A percentile compares a stretch with the other conserved stretches of the same genome.
These are phyloP conservation scores for Falco rusticolus DNA, from an alignment of 2,797 vertebrate genomes.

Conservation along the genomic window DNA sequence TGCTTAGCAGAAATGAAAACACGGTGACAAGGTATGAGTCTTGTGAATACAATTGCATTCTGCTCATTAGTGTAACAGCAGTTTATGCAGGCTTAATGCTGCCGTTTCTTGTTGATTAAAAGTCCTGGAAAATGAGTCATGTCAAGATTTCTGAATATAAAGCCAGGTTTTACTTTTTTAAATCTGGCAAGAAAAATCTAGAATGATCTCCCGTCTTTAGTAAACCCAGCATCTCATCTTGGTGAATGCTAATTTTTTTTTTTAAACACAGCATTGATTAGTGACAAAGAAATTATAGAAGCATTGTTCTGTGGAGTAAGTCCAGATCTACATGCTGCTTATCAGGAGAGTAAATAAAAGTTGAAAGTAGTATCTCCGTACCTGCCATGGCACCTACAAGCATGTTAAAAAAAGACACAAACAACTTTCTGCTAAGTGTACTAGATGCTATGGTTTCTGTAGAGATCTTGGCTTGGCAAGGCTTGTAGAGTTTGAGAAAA, in stretches of 20 bases:
- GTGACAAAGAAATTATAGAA: not conserved
- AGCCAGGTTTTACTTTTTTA: not conserved
- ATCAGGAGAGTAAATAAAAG: not conserved
- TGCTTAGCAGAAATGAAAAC: conserved; percentile 83
- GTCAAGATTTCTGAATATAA: not conserved
- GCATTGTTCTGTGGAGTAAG: not conserved
- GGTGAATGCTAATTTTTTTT: too few species aligned
- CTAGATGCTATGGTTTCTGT: not conserved
- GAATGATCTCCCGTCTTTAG: not conserved
- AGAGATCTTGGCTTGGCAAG: not conserved
- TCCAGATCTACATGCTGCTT: not conserved
- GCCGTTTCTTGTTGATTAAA: not conserved
- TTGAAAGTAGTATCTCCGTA: not conserved
- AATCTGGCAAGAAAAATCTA: not conserved
- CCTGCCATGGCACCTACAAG: not conserved
- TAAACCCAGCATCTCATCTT: too few species aligned
- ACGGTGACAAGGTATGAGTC: conserved; percentile 62
- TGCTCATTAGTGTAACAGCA: not conserved
- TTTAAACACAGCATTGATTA: not conserved
- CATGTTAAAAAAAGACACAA: not conserved
- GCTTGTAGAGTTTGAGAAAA: not conserved
- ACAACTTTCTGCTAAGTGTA: not conserved
- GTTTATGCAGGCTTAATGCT: not conserved
- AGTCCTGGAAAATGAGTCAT: not conserved
- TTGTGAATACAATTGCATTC: not conserved